Conservation (phyloP, 2,888 invertebrate genomes). For the Brachyptera putata region DNA sequence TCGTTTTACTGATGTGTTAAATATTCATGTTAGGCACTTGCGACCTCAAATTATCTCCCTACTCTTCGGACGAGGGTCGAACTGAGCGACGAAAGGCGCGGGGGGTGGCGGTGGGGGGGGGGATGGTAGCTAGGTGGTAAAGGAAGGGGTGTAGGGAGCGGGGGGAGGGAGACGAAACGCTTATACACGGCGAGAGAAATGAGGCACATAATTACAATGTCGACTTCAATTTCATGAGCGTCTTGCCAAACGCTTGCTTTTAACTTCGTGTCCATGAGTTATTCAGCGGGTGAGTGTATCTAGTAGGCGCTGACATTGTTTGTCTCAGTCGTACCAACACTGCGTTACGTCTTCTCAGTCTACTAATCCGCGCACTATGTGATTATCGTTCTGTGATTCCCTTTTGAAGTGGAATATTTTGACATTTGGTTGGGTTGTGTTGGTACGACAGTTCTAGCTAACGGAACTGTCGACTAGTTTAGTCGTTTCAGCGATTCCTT, state of each 20-base stretch:
- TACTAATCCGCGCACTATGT: not conserved
- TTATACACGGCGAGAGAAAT: conserved; percentile 29
- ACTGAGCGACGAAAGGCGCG: conserved; percentile 25
- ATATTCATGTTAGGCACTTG: conserved; percentile 33
- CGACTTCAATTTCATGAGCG: conserved; percentile 31
- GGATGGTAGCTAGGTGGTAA: no score
- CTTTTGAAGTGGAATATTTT: no score
- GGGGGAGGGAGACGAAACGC: conserved; percentile 23
- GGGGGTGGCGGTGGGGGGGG: conserved; percentile 21
- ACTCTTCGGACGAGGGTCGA: conserved; percentile 27
- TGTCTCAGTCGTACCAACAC: not conserved
- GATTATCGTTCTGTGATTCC: no score
- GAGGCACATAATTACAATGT: conserved; percentile 34
- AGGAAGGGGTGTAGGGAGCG: no score
- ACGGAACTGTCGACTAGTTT: no score
- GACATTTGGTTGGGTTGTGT: not conserved
- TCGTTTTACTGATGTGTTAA: conserved; percentile 33
- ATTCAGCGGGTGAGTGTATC: conserved; percentile 29
- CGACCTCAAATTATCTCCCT: conserved; percentile 33
- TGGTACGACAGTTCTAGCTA: no score
- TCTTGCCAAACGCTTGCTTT: conserved; percentile 29
- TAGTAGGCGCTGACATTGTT: conserved; percentile 18
- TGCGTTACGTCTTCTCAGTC: not conserved
- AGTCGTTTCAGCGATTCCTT: no score
- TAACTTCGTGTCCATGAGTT: conserved; percentile 28